Evolutionary conservation across 2,113 vertebrate genomes (phyloP), one percentile per base, ranked within the genome.

Genomic region (Alligator sinensis): DNA sequence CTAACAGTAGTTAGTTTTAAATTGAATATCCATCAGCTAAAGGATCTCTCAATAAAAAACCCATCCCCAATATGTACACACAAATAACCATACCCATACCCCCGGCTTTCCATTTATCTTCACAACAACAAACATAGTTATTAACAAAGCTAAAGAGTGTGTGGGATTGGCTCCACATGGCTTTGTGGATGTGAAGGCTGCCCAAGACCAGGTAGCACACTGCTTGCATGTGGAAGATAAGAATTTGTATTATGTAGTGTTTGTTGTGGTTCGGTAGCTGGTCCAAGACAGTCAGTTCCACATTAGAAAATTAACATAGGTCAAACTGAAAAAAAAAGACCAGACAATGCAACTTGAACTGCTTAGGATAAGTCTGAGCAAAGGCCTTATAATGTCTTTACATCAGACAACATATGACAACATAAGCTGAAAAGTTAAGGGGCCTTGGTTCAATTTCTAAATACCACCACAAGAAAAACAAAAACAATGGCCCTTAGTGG

Each of bases 291-390:
- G 16, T 34, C 62, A 85, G 22, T 18, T 24, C 89, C 63, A 57
- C 8, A 66, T 58, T 28, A 72, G 17, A 86, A 70, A 3, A 92
- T 1, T 3, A 0, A 47, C 47, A 0, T 55, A 79, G n/a, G n/a
- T 0, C 0, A n/a, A 11, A 2, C 0, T 0, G 30, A 16, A 84
- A n/a, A 82, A n/a, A 82, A 62, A 83, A 74, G 64, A 9, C 2
- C 66, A 28, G 5, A 10, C 22, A 22, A 34, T 34, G 11, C 68
- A 72, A 72, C 80, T n/a, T 79, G 4, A 14, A 77, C 6, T 47
- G 19, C n/a, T 59, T 5, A 66, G 87, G 89, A 68, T 28, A 75
- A n/a, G 4, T 22, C 24, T 76, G 64, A 2, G 27, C 38, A 57
- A 87, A 80, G n/a, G 4, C n/a, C 82, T 87, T 85, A 77, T 89